These are phyloP conservation scores for Parnassius apollo DNA, from an alignment of 2,888 invertebrate genomes.

Conservation along the genomic window DNA sequence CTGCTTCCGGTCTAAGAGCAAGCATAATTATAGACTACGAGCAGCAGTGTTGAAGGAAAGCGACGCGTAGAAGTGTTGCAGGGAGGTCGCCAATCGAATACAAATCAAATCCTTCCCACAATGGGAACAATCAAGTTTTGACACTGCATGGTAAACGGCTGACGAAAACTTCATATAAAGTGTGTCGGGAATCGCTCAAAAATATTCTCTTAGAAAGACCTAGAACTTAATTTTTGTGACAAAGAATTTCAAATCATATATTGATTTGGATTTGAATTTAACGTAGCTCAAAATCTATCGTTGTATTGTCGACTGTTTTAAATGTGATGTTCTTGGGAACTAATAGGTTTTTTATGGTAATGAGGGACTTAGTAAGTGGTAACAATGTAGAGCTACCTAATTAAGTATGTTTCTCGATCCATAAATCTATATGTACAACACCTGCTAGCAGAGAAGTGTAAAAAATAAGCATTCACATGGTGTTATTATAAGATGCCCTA, in stretches of 20 bases:
- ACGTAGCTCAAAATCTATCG: too few species aligned
- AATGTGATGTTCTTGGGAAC: slow-evolving; percentile 43
- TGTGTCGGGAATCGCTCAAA: too few species aligned
- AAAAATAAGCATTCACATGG: slow-evolving; percentile 28
- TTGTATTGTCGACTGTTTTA: not conserved
- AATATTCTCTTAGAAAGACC: too few species aligned
- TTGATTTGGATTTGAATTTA: too few species aligned
- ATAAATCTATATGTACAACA: slow-evolving; percentile 70
- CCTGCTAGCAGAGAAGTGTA: slow-evolving; percentile 38
- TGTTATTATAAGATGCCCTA: not conserved
- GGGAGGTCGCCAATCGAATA: not conserved
- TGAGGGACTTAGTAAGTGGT: slow-evolving; percentile 38
- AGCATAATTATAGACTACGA: too few species aligned
- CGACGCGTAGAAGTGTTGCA: not conserved
- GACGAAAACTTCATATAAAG: too few species aligned
- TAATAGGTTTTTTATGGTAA: slow-evolving; percentile 52
- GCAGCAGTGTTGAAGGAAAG: too few species aligned
- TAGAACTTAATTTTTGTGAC: too few species aligned
- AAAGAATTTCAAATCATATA: too few species aligned
- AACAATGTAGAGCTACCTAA: slow-evolving; percentile 68
- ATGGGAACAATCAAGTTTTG: not conserved
- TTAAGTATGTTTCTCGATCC: slow-evolving; percentile 72
- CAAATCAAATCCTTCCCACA: too few species aligned
- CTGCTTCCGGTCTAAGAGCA: too few species aligned
- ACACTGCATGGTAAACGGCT: too few species aligned